A percentile compares a stretch with the other conserved stretches of the same genome.
These are phyloP conservation scores for Charina bottae DNA, from an alignment of 2,113 vertebrate genomes.

Conservation along the genomic window DNA sequence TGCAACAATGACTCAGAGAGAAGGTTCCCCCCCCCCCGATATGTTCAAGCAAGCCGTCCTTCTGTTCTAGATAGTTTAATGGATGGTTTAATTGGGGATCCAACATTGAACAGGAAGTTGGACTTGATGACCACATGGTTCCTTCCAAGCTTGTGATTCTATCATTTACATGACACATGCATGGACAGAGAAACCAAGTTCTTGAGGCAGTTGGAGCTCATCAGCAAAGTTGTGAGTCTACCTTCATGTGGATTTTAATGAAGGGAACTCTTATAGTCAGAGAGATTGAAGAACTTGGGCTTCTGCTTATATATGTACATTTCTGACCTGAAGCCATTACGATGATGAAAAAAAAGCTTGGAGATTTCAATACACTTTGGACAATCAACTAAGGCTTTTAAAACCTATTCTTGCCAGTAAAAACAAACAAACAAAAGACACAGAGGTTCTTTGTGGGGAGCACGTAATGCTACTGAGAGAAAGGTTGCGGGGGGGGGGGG, in stretches of 20 bases:
- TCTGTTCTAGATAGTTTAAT: neutral
- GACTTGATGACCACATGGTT: neutral
- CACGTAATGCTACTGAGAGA: slow-evolving; percentile 55
- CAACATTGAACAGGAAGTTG: neutral
- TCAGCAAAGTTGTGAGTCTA: neutral
- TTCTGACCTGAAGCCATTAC: slow-evolving; percentile 59
- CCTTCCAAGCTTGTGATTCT: neutral
- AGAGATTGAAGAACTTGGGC: neutral
- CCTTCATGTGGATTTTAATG: neutral
- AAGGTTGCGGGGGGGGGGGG: slow-evolving; percentile 10
- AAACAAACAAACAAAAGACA: slow-evolving; percentile 56
- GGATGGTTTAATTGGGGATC: neutral
- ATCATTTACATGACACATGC: neutral
- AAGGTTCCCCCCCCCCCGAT: neutral
- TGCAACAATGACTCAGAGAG: neutral
- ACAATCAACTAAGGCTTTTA: slow-evolving; percentile 67
- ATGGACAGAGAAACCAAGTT: neutral
- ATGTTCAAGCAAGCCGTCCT: neutral
- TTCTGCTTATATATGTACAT: slow-evolving; percentile 4
- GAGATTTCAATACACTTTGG: slow-evolving; percentile 64
- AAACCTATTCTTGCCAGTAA: slow-evolving; percentile 68
- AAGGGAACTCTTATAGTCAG: neutral
- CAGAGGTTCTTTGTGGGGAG: slow-evolving; percentile 46
- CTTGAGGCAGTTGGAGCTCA: neutral
- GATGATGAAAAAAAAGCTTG: slow-evolving; percentile 66